Conservation (phyloP, 2,113 vertebrate species). For the Ammodytes marinus region DNA sequence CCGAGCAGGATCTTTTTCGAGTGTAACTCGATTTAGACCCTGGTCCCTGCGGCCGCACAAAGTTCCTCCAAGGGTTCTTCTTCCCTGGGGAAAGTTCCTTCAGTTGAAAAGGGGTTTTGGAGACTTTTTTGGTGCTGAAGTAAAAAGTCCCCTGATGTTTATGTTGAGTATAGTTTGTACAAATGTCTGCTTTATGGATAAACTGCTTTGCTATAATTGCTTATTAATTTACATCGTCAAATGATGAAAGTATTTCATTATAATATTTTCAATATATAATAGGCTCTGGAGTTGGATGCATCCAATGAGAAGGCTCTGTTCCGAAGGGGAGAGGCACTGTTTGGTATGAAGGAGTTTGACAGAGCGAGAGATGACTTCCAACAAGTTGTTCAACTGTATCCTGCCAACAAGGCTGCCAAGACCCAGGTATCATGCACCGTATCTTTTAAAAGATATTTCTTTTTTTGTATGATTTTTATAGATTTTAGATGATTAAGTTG, state of each 20-base stretch:
- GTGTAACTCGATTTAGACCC: no score
- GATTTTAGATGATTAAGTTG: neutral
- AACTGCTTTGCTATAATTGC: no score
- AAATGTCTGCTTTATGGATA: neutral
- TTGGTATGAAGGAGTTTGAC: slow-evolving; percentile 94
- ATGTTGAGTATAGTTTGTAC: neutral
- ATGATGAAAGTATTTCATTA: neutral
- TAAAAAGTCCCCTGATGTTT: neutral
- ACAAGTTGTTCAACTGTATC: slow-evolving; percentile 93
- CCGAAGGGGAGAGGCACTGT: slow-evolving; percentile 92
- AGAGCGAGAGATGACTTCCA: slow-evolving; percentile 92
- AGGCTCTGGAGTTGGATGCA: slow-evolving; percentile 92
- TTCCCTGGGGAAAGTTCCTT: no score
- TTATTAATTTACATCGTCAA: neutral
- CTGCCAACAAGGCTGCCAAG: slow-evolving; percentile 95
- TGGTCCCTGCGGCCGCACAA: no score
- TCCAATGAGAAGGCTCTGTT: slow-evolving; percentile 97
- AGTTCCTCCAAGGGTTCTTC: no score
- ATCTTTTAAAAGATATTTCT: neutral
- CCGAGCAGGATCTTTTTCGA: no score
- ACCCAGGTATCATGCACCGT: slow-evolving; percentile 82
- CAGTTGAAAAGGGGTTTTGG: no score
- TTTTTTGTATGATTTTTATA: neutral
- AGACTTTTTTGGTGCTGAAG: neutral
- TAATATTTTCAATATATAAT: neutral